Evolutionary conservation across 2,797 vertebrate genomes (phyloP).

Genomic region (Lepus townsendii): DNA sequence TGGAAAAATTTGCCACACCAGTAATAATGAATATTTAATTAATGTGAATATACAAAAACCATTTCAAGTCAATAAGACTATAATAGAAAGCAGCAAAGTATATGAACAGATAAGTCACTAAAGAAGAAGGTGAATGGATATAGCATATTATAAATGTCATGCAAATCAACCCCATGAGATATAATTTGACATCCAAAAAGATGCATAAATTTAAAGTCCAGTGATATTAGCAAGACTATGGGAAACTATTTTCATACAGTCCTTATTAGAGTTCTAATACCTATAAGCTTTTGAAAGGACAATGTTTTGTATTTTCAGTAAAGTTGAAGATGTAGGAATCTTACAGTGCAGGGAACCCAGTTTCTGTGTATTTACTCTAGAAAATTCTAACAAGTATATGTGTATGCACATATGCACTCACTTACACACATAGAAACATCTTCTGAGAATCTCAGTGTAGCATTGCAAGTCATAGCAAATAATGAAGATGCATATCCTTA

Average conservation of each 20-base stretch:
- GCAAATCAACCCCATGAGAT: background rate
- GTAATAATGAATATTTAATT: background rate
- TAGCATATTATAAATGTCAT: background rate
- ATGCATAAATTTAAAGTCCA: background rate
- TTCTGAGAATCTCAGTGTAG: background rate
- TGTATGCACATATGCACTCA: no score
- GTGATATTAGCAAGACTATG: background rate
- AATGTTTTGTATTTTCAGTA: background rate
- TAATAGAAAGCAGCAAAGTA: background rate
- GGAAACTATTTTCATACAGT: background rate
- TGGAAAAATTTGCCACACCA: background rate
- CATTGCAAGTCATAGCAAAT: background rate
- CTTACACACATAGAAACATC: background rate
- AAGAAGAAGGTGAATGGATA: background rate
- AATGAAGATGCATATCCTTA: background rate
- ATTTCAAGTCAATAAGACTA: background rate
- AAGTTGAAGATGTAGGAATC: background rate
- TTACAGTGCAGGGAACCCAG: background rate
- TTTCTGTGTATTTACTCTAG: background rate
- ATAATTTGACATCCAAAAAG: background rate
- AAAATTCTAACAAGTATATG: background rate
- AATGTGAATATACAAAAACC: background rate
- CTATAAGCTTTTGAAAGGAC: background rate
- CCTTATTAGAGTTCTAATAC: background rate
- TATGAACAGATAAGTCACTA: background rate